Percentiles rank a stretch among this genome's conserved stretches.
phyloP scores from a whole-genome alignment of 2,797 vertebrate species.

The Buphagus erythrorhynchus region DNA sequence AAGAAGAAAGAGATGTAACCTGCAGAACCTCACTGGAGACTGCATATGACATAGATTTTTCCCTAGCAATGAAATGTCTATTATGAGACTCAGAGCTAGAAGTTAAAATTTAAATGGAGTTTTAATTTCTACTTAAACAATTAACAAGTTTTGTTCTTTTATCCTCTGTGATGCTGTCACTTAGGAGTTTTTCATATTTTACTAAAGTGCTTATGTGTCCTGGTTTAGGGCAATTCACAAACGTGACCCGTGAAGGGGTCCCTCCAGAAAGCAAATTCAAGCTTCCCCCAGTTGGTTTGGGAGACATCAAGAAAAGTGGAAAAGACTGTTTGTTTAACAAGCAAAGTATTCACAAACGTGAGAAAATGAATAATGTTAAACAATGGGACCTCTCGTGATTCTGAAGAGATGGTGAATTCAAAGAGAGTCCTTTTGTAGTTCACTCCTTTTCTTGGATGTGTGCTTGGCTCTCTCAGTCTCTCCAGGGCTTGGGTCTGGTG shows the following conservation, averaged over 20 bases:
- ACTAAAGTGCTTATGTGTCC: neutral
- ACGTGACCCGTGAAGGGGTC: neutral
- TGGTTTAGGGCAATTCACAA: neutral
- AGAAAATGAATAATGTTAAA: neutral
- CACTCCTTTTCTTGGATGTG: neutral
- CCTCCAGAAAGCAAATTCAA: neutral
- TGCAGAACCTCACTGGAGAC: neutral
- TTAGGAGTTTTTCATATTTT: neutral
- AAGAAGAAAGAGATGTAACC: neutral
- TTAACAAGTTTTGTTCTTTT: neutral
- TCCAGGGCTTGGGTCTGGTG: neutral
- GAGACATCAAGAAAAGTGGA: neutral
- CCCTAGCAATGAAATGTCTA: neutral
- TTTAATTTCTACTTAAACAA: neutral
- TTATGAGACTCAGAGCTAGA: neutral
- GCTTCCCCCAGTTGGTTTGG: rapidly evolving
- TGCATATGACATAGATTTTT: neutral
- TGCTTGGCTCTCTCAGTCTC: neutral
- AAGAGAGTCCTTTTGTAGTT: neutral
- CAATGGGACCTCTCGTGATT: neutral
- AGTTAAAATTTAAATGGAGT: neutral
- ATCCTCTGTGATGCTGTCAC: neutral
- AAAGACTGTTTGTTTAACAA: neutral
- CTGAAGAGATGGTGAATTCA: neutral
- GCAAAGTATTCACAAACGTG: neutral